Base-by-base conservation (phyloP, 2,113 vertebrate genomes). In the Scatophagus argus region DNA sequence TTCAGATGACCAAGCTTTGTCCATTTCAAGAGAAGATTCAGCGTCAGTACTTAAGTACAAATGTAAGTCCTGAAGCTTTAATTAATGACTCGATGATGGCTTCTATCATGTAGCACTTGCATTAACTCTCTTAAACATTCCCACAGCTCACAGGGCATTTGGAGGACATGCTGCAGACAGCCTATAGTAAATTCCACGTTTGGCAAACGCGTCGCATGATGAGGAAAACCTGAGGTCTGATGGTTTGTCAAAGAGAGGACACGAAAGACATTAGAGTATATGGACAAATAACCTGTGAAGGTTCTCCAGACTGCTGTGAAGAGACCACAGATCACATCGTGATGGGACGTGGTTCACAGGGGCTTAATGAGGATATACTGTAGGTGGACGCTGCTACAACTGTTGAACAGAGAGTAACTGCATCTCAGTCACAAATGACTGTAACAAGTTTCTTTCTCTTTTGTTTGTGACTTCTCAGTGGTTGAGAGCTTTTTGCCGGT, bases 21-120 rank as follows among this genome's bases (percentile, higher is more conserved):
- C 97, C 98, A 88, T 99, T 99, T 94, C 96, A 99, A 92, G 98
- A 98, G 80, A 99, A 98, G 90, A 94, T 99, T 89, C 96, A 97
- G 59, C 97, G 96, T 87, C 97, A 98, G 91, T 98, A 99, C 94
- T 96, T 99, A 89, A 98, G 96, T 95, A 96, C 95, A 95, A 99
- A 98, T 29, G 98, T 99, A 95, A 97, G 97, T 91, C 10, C 81
- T 27, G 23, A 29, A 70, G 11, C 23, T 54, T 0, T 49, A 27
- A 19, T 21, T 31, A 3, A n/a, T 36, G 12, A 34, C 25, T 32
- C 27, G 14, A 1, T 34, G 14, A 1, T 34, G 17, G 9, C 8
- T 70, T n/a, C 34, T 27, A 54, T 6, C 19, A 7, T 4, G n/a
- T 63, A 17, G 1, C 9, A 8, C 11, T 43, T 44, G 17, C 25